Evolutionary conservation across 2,888 invertebrate genomes (phyloP).

Genomic region (Siphonodentalium dalli): DNA sequence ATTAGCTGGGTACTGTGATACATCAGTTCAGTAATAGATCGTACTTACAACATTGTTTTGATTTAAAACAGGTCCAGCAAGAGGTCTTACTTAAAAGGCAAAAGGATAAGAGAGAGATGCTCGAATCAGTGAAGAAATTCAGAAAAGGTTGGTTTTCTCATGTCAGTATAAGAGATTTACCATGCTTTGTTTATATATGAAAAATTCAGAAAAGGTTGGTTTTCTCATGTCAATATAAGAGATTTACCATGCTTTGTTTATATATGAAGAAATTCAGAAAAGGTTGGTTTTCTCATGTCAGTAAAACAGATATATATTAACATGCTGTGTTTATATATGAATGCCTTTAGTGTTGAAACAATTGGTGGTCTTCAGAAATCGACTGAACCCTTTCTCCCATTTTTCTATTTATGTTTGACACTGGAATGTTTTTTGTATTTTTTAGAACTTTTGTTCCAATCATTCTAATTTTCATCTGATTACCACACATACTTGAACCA

Average conservation of each 20-base stretch:
- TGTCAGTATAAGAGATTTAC: neutral
- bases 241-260: neutral
- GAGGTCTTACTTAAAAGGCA: slow-evolving; percentile 85
- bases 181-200: neutral
- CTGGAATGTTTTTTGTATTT: no score
- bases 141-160: slow-evolving; percentile 59
- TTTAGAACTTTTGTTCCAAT: no score
- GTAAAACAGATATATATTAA: neutral
- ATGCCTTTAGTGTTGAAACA: neutral
- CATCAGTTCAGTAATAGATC: no score
- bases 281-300: slow-evolving; percentile 35
- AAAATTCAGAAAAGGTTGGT: neutral
- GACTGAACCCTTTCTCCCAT: neutral
- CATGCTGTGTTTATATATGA: neutral
- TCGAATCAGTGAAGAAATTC: slow-evolving; percentile 92
- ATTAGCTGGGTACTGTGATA: no score
- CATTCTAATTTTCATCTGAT: no score
- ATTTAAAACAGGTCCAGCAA: slow-evolving; percentile 71
- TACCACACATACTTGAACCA: no score
- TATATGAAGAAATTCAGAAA: slow-evolving; percentile 52
- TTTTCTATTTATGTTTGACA: neutral
- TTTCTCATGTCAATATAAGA: neutral
- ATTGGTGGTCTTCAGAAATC: neutral
- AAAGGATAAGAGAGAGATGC: slow-evolving; percentile 88
- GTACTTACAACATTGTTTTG: neutral